A percentile compares a stretch with the other conserved stretches of the same genome.
Conservation (phyloP, 2,888 invertebrate species). For the Andrena praecox region DNA sequence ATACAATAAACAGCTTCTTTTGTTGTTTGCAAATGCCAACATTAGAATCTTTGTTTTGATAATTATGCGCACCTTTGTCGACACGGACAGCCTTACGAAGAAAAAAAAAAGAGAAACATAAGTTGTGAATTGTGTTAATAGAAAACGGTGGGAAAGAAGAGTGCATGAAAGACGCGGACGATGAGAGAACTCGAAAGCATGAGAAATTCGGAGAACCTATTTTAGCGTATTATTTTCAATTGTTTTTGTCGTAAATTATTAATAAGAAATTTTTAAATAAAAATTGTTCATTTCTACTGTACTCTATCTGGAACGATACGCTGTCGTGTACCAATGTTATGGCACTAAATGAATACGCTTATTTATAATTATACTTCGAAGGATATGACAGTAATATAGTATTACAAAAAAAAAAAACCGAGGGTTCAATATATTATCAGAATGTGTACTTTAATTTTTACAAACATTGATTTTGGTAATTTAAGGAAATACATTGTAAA, state of each 20-base stretch:
- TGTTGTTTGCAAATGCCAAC: conserved; percentile 83
- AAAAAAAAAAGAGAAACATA: conserved; percentile 1
- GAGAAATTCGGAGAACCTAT: conserved; percentile 22
- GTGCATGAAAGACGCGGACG: conserved; percentile 29
- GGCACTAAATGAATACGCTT: conserved; percentile 57
- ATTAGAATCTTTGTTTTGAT: conserved; percentile 61
- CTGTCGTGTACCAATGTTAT: conserved; percentile 45
- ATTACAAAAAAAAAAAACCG: conserved; percentile 15
- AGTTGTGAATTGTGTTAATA: conserved; percentile 39
- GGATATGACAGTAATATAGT: conserved; percentile 33
- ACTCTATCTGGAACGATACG: conserved; percentile 35
- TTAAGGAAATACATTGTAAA: conserved; percentile 41
- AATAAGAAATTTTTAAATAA: conserved; percentile 38
- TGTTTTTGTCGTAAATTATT: conserved; percentile 47
- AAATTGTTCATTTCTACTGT: conserved; percentile 44
- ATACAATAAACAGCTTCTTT: conserved; percentile 85
- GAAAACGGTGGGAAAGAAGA: conserved; percentile 17
- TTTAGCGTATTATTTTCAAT: conserved; percentile 43
- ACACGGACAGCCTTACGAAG: conserved; percentile 31
- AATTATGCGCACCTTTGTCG: conserved; percentile 41
- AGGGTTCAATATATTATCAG: conserved; percentile 42
- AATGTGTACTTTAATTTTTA: conserved; percentile 54
- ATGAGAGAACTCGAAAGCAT: conserved; percentile 18
- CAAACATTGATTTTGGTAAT: conserved; percentile 34
- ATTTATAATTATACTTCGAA: conserved; percentile 54